Evolutionary conservation across 2,888 invertebrate genomes (phyloP).

Genomic region (Andrena marginata): DNA sequence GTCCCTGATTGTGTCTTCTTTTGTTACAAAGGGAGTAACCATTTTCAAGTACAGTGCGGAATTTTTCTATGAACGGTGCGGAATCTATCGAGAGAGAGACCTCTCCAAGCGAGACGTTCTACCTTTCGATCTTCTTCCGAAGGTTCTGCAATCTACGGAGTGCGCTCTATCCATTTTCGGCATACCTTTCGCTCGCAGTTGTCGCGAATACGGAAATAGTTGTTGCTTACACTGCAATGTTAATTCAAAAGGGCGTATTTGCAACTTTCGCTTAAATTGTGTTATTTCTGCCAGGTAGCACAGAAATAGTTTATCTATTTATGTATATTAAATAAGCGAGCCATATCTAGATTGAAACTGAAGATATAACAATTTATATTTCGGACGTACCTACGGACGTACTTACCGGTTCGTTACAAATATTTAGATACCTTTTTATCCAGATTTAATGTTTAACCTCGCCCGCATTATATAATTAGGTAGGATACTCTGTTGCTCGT

Average conservation of each 20-base stretch:
- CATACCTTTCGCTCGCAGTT: slow-evolving; percentile 26
- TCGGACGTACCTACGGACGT: no score
- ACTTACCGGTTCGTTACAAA: no score
- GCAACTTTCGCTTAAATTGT: no score
- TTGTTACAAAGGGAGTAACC: slow-evolving; percentile 47
- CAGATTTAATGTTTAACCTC: no score
- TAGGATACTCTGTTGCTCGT: no score
- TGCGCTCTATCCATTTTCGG: slow-evolving; percentile 38
- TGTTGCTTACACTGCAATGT: slow-evolving; percentile 17
- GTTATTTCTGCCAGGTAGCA: no score
- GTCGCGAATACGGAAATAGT: slow-evolving; percentile 5
- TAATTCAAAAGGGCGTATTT: neutral
- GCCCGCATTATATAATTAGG: no score
- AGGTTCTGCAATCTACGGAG: slow-evolving; percentile 2
- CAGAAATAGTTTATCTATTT: no score
- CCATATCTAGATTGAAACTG: no score
- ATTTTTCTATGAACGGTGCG: slow-evolving; percentile 25
- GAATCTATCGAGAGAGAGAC: slow-evolving; percentile 40
- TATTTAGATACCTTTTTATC: no score
- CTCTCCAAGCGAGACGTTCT: slow-evolving; percentile 34
- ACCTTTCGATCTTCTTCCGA: neutral
- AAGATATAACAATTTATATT: no score
- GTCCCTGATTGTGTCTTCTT: slow-evolving; percentile 45
- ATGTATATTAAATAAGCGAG: no score
- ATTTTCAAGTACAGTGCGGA: slow-evolving; percentile 15